A percentile compares a stretch with the other conserved stretches of the same genome.
phyloP scores from a whole-genome alignment of 1,140 invertebrate genomes.

The Habropoda laboriosa region DNA sequence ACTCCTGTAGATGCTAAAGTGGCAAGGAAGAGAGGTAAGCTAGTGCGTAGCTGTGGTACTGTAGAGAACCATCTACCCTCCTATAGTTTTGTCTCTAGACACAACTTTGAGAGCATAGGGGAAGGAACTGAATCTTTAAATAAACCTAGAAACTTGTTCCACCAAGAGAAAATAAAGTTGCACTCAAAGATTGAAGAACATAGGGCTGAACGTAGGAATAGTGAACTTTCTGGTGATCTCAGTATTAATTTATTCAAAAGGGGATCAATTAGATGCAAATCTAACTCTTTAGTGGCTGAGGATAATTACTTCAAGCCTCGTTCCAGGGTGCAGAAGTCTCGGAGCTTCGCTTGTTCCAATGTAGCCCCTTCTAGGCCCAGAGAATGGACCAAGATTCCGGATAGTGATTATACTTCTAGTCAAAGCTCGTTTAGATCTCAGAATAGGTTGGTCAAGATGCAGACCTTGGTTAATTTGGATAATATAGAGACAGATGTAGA shows the following conservation, averaged over 20 bases:
- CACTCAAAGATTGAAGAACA: conserved; percentile 16
- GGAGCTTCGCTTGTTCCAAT: conserved; percentile 33
- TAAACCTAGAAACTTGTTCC: not conserved
- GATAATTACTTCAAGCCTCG: not conserved
- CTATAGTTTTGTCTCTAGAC: conserved; percentile 68
- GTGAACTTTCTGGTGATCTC: not conserved
- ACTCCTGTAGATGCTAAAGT: conserved; percentile 70
- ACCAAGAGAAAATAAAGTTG: conserved; percentile 16
- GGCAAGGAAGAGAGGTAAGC: conserved; percentile 77
- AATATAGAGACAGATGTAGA: conserved; percentile 36
- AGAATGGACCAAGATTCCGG: not conserved
- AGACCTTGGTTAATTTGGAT: conserved; percentile 32
- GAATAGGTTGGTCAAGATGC: conserved; percentile 33
- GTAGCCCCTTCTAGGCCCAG: not conserved
- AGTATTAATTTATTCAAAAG: not conserved
- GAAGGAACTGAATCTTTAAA: conserved; percentile 13
- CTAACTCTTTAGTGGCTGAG: not conserved
- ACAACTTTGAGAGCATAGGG: conserved; percentile 55
- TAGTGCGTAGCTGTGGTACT: conserved; percentile 67
- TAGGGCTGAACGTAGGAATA: not conserved
- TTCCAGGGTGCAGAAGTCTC: conserved; percentile 59
- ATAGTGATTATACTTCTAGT: not conserved
- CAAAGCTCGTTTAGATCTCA: not conserved
- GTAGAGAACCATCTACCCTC: conserved; percentile 57
- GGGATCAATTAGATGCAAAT: not conserved